Conservation (phyloP, 1,140 invertebrate species). For the Hydropsyche tenuis region DNA sequence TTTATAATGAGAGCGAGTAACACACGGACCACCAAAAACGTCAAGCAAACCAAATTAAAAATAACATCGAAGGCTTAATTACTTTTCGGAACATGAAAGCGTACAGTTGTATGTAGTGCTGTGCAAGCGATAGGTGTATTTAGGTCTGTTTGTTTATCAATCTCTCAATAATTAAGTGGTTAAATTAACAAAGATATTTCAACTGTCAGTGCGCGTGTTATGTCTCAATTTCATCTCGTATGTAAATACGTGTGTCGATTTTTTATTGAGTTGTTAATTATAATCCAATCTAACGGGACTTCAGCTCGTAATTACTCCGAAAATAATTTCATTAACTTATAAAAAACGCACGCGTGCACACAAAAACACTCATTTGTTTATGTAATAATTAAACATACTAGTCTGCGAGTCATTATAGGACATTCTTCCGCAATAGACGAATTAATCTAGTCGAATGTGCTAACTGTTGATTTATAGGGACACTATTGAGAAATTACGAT, state of each 20-base stretch:
- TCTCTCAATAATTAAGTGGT: conserved; percentile 27
- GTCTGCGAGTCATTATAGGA: too few species aligned
- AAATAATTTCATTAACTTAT: conserved; percentile 19
- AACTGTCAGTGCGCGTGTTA: conserved; percentile 24
- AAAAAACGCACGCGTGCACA: conserved; percentile 3
- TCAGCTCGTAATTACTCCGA: background rate
- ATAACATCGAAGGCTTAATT: conserved; percentile 29
- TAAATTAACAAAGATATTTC: conserved; percentile 18
- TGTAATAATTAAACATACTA: background rate
- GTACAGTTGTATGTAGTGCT: background rate
- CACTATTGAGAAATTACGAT: background rate
- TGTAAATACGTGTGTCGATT: conserved; percentile 13
- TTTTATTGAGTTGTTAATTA: conserved; percentile 14
- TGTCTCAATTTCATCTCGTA: conserved; percentile 26
- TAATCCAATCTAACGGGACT: conserved; percentile 15
- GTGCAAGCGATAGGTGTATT: conserved; percentile 26
- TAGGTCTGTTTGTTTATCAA: conserved; percentile 24
- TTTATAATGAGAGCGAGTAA: conserved; percentile 21
- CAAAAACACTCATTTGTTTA: too few species aligned
- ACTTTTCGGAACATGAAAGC: conserved; percentile 28
- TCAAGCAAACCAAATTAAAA: conserved; percentile 37
- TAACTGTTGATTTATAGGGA: background rate
- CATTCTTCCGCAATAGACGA: too few species aligned
- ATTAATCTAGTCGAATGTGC: background rate
- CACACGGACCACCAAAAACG: conserved; percentile 32